Base-by-base conservation (phyloP, 1,140 invertebrate species). In the Drusus annulatus region DNA sequence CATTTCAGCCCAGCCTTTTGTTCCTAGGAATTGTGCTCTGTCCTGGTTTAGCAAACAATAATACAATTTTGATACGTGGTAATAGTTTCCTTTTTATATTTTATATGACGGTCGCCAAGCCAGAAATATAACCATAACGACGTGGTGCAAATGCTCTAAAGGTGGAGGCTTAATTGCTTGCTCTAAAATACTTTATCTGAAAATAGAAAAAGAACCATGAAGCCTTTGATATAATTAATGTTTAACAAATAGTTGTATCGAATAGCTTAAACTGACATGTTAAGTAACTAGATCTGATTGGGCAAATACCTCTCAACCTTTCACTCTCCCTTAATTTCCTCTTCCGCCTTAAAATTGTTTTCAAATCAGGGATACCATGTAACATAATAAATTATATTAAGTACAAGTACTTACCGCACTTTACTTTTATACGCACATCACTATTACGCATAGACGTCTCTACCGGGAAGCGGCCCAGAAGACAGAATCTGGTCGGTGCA, bases 31-130 rank as follows among this genome's bases (percentile, higher is more conserved):
- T 45, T 45, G 36, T 45, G 10, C 36, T 31, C 71, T 52, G 60
- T 45, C 23, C 25, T 63, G 56, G 56, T 63, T 76, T 45, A 15
- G 75, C 60, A 51, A 45, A 76, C 75, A 76, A 63, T 63, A 63
- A 76, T 76, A 76, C 56, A 52, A 63, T 76, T 76, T 76, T 76
- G 75, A 76, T 76, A 76, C 19, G 60, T 60, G 19, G 75, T 76
- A 63, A 76, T 76, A 76, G 75, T 63, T 65, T 76, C 75, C 75
- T 52, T 23, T 76, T 52, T 51, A 51, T 50, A 10, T 7, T 36
- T 36, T 45, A 45, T 45, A 16, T 31, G 17, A 7, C 50, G n/a
- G 17, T 51, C 51, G 2, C 36, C 19, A 52, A 36, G 63, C 75
- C 58, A 45, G 31, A 54, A 52, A 25, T 17, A 31, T 17, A 19